Percentiles rank a stretch among this genome's conserved stretches.
Evolutionary conservation across 2,113 vertebrate species (phyloP).

Genomic region (Illadopsis cleaveri): DNA sequence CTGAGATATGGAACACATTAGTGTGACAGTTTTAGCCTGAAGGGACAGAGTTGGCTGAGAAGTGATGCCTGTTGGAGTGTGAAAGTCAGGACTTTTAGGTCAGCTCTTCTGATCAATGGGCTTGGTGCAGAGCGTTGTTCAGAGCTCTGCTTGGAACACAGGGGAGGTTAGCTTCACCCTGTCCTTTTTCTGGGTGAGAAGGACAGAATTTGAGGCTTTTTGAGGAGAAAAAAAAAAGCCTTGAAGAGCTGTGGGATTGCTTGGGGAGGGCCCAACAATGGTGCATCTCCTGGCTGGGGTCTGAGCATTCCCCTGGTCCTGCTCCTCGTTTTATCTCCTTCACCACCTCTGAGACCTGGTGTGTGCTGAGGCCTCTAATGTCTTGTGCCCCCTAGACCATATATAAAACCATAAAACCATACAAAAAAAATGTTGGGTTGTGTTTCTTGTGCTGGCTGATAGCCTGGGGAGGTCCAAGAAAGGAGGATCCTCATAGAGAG

Average conservation of each 20-base stretch:
- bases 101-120: neutral
- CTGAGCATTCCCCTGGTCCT: neutral
- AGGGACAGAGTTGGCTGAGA: neutral
- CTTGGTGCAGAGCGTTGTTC: neutral
- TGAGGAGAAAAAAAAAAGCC: no score
- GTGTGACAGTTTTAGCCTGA: neutral
- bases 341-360: neutral
- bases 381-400: neutral
- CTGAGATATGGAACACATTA: neutral
- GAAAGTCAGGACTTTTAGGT: slow-evolving; percentile 1
- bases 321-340: neutral
- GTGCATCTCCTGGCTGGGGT: neutral
- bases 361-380: neutral
- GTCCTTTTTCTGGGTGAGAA: neutral
- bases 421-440: rapidly evolving
- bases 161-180: neutral
- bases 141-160: neutral
- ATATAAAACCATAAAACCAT: neutral
- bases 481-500: neutral
- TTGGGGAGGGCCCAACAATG: neutral
- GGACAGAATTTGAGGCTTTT: neutral
- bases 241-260: neutral
- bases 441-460: neutral
- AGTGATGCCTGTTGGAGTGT: neutral
- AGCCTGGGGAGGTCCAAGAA: neutral